Evolutionary conservation across 1,140 invertebrate genomes (phyloP).

Genomic region (Brachionus calyciflorus): DNA sequence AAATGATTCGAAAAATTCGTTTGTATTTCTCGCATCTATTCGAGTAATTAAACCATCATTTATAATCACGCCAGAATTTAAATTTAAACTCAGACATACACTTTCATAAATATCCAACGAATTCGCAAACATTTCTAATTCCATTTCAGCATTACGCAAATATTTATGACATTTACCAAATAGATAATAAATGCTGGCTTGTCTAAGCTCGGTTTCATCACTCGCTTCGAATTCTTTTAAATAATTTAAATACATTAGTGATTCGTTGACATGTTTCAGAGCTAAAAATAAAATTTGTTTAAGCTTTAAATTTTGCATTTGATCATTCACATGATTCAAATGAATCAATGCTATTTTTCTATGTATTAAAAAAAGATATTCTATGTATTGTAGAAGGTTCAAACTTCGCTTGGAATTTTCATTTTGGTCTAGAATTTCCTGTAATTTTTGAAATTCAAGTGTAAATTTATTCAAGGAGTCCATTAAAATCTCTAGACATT

Average conservation of each 20-base stretch:
- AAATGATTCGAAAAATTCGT: not conserved
- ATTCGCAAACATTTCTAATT: conserved; percentile 46
- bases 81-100: not conserved
- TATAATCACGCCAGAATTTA: not conserved
- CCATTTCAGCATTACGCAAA: conserved; percentile 43
- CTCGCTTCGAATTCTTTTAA: conserved; percentile 8
- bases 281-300: conserved; percentile 40
- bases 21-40: not conserved
- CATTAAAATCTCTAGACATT: conserved; percentile 38
- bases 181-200: conserved; percentile 24
- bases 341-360: conserved; percentile 45
- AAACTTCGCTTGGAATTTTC: not conserved
- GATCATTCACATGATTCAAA: not conserved
- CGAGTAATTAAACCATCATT: not conserved
- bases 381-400: conserved; percentile 13
- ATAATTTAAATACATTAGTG: conserved; percentile 17
- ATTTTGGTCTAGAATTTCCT: not conserved
- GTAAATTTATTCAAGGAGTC: conserved; percentile 14
- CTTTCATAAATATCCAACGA: conserved; percentile 39
- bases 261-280: conserved; percentile 36
- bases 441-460: conserved; percentile 29
- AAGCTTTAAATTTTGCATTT: not conserved
- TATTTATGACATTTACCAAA: conserved; percentile 43
- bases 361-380: conserved; percentile 42
- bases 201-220: conserved; percentile 31